A percentile compares a stretch with the other conserved stretches of the same genome.
phyloP scores from a whole-genome alignment of 2,113 vertebrate genomes.

The Oreochromis spilurus region DNA sequence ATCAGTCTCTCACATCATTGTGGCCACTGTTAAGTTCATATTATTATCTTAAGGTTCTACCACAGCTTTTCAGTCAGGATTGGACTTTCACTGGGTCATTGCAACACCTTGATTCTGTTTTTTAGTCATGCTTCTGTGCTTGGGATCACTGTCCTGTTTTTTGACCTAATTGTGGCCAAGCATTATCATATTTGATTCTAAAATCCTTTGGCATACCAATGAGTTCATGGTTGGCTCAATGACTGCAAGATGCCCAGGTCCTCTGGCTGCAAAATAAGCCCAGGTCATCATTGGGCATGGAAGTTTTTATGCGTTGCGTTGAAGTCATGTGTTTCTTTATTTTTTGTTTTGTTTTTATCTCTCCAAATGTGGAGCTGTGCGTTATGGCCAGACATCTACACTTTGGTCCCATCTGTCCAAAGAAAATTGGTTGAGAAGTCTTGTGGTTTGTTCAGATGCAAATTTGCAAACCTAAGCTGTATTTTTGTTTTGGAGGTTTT shows the following conservation, averaged over 20 bases:
- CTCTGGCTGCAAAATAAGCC: not conserved
- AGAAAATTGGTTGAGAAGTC: not conserved
- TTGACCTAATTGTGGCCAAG: not conserved
- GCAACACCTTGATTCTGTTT: not conserved
- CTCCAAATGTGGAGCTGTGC: not conserved
- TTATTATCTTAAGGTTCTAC: not conserved
- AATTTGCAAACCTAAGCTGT: not conserved
- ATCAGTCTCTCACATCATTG: not conserved
- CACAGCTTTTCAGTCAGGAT: not conserved
- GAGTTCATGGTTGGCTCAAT: not conserved
- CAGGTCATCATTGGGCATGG: not conserved
- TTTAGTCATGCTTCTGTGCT: not conserved
- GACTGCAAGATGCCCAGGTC: rapidly evolving
- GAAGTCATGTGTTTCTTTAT: not conserved
- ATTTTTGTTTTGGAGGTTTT: not conserved
- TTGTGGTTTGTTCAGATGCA: not conserved
- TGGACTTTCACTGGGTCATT: not conserved
- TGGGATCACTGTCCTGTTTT: not conserved
- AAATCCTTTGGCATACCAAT: not conserved
- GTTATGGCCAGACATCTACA: rapidly evolving
- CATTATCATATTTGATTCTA: not conserved
- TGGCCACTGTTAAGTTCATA: not conserved
- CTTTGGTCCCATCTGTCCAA: not conserved
- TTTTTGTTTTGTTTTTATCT: not conserved
- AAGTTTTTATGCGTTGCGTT: not conserved